Evolutionary conservation across 2,113 vertebrate species (phyloP), one percentile per base, ranked within the genome.

Genomic region (Coryphaenoides rupestris): DNA sequence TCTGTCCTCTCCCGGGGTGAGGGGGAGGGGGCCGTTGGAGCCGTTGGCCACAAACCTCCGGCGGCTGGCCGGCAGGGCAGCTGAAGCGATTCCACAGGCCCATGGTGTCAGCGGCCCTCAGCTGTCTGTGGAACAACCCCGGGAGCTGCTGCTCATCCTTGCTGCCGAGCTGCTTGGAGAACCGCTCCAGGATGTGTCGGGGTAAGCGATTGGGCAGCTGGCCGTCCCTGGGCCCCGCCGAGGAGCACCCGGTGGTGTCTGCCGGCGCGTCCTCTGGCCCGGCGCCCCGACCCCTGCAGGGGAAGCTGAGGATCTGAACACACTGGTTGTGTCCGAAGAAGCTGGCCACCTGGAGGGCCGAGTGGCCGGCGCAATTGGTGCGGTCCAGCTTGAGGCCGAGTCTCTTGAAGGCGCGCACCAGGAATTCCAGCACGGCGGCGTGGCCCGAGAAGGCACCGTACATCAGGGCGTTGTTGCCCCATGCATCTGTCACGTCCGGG

Each of bases 381-480:
- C 84, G 87, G 81, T 95, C 91, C 33, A 95, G 73, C 59, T 83
- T 86, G 68, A 96, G 68, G 15, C 95, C 95, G 0, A 96, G 85
- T 73, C 93, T 91, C 76, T 94, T 95, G 75, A 95, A 96, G 63
- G 93, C 92, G 59, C 93, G 89, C 66, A 95, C 87, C 55, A 96
- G 87, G 77, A 95, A 96, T 83, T 93, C 92, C 57, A 96, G 80
- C 63, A 95, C 78, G 21, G 90, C 90, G n/a, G 87, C 90, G 73
- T 93, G 93, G 28, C 95, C 95, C 6, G 90, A 91, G 28, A 89
- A 93, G 28, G 94, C 92, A 19, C 93, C 92, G 58, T 95, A 94
- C 91, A 94, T 94, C 54, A 96, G 88, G 0, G 94, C 86, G n/a
- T 88, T 93, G 83, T 95, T 95, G 19, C 95, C 95, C 62, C 92